Conservation (phyloP, 2,797 vertebrate genomes). For the Mastacembelus armatus region DNA sequence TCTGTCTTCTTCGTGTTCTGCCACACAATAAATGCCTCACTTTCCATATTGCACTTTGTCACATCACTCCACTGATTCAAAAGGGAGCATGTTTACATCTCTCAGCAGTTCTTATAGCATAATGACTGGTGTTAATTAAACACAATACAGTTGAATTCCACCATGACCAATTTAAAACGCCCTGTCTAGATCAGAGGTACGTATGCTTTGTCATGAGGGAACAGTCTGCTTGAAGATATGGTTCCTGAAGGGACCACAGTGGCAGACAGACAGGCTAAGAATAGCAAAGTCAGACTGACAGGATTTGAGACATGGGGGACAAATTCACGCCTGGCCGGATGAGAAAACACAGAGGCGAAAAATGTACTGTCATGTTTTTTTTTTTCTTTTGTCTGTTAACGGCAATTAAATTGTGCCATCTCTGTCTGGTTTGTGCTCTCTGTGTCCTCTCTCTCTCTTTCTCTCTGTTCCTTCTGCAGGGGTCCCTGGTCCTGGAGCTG, state of each 20-base stretch:
- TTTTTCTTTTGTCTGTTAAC: no score
- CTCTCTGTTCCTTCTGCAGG: no score
- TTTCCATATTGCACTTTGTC: constrained; percentile 49
- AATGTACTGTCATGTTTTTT: constrained; percentile 4
- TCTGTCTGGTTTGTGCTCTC: no score
- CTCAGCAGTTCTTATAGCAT: constrained; percentile 60
- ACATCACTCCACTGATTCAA: constrained; percentile 22
- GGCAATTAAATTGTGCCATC: no score
- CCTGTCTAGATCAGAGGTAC: constrained; percentile 48
- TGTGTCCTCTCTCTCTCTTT: no score
- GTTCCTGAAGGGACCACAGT: constrained; percentile 52
- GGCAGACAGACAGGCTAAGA: constrained; percentile 67
- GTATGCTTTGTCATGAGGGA: constrained; percentile 58
- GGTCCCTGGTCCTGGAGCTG: no score
- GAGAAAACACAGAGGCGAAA: constrained; percentile 42
- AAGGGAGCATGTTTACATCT: constrained; percentile 54
- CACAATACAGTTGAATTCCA: constrained; percentile 63
- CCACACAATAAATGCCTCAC: constrained; percentile 11
- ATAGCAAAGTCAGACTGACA: constrained; percentile 63
- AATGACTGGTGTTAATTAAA: constrained; percentile 73
- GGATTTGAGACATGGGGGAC: constrained; percentile 44
- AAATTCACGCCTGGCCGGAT: constrained; percentile 65
- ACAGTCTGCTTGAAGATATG: constrained; percentile 48
- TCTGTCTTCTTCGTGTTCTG: constrained; percentile 1
- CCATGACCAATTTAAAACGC: constrained; percentile 71